These are phyloP conservation scores for Musca vetustissima DNA, from an alignment of 1,140 invertebrate species.

Conservation along the genomic window DNA sequence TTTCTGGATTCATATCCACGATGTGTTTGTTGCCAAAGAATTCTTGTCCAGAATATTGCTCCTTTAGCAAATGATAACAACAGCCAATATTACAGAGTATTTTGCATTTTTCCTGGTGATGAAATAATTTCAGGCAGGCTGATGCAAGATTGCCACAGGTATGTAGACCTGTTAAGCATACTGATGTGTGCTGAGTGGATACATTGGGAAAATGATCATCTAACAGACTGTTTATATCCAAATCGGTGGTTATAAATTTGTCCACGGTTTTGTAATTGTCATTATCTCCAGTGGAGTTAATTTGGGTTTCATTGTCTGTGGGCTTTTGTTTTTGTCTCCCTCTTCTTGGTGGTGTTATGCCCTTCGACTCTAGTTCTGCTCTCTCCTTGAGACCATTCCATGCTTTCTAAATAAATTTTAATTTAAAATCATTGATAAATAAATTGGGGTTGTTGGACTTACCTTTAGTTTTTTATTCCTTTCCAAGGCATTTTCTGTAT, in stretches of 20 bases:
- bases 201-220: slow-evolving; percentile 55
- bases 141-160: slow-evolving; percentile 85
- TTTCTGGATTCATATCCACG: slow-evolving; percentile 36
- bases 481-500: slow-evolving; percentile 66
- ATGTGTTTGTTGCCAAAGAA: slow-evolving; percentile 44
- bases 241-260: slow-evolving; percentile 57
- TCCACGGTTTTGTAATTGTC: slow-evolving; percentile 56
- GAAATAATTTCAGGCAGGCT: slow-evolving; percentile 74
- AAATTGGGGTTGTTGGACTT: background rate
- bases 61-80: slow-evolving; percentile 84
- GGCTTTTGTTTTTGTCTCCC: slow-evolving; percentile 28
- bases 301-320: background rate
- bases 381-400: slow-evolving; percentile 57
- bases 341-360: slow-evolving; percentile 39
- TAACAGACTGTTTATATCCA: slow-evolving; percentile 59
- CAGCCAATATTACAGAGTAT: slow-evolving; percentile 82
- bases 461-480: slow-evolving; percentile 65
- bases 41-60: slow-evolving; percentile 58
- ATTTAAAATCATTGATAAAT: background rate
- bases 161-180: slow-evolving; percentile 77
- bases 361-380: slow-evolving; percentile 40
- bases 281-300: background rate
- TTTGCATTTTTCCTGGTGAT: slow-evolving; percentile 59
- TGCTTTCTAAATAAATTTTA: slow-evolving; percentile 39
- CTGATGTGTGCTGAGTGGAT: slow-evolving; percentile 33